Evolutionary conservation across 2,113 vertebrate genomes (phyloP).

Genomic region (Notechis scutatus): DNA sequence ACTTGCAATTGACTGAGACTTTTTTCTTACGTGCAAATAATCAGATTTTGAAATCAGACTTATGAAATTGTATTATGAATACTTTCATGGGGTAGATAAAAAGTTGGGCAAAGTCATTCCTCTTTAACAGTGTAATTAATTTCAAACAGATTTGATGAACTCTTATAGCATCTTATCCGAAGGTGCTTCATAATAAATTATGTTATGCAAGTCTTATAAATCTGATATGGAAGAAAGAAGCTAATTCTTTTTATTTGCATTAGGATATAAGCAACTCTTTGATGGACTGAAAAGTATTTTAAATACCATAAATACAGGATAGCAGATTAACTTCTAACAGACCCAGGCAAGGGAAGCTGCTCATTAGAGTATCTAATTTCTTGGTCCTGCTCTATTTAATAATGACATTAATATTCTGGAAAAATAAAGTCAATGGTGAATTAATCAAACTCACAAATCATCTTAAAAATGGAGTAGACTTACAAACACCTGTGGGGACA

Average conservation of each 20-base stretch:
- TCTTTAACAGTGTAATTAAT: background rate
- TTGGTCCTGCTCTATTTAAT: conserved; percentile 20
- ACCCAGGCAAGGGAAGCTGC: background rate
- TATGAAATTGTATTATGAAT: background rate
- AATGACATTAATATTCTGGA: conserved; percentile 24
- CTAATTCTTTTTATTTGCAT: background rate
- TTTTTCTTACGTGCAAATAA: background rate
- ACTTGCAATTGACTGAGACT: background rate
- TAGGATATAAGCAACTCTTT: background rate
- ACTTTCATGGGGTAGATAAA: background rate
- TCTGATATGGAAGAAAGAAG: background rate
- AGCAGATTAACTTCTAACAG: background rate
- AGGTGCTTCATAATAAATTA: conserved; percentile 17
- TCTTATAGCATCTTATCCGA: background rate
- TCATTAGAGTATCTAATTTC: background rate
- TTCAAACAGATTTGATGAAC: conserved; percentile 4
- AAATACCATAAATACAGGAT: conserved; percentile 9
- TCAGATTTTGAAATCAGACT: background rate
- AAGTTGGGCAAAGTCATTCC: background rate
- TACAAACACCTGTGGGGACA: conserved; percentile 21
- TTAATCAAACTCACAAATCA: conserved; percentile 45
- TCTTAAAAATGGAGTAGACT: background rate
- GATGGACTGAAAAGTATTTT: conserved; percentile 1
- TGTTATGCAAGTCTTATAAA: conserved; percentile 3
- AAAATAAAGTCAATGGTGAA: conserved; percentile 31